These are phyloP conservation scores for Chiridota heheva DNA, from an alignment of 35 echinoderm and acorn worm species.

Conservation along the genomic window DNA sequence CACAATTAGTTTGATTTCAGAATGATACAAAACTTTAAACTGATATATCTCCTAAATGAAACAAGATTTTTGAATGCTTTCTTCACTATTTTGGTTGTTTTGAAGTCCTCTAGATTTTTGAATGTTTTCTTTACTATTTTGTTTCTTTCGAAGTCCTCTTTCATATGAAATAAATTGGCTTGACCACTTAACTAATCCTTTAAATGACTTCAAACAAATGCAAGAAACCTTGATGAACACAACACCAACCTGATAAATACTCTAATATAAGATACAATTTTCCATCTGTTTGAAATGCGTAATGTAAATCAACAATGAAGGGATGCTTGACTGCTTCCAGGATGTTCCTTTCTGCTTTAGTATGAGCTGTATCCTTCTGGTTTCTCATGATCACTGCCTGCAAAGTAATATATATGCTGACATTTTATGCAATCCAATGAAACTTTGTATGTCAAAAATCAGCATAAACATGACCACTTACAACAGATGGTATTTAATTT, in stretches of 20 bases:
- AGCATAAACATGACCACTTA: neutral
- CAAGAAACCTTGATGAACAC: too few relatives aligned
- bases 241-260: slow-evolving; percentile 94
- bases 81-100: too few relatives aligned
- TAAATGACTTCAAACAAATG: too few relatives aligned
- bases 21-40: too few relatives aligned
- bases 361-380: slow-evolving; percentile 96
- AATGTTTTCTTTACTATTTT: too few relatives aligned
- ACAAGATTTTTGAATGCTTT: too few relatives aligned
- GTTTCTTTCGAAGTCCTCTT: too few relatives aligned
- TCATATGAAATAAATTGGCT: too few relatives aligned
- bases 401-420: neutral
- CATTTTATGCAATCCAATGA: neutral
- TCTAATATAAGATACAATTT: slow-evolving; percentile 98
- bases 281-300: slow-evolving; percentile 97
- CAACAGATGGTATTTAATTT: neutral
- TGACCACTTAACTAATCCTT: too few relatives aligned
- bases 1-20: too few relatives aligned
- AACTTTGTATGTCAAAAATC: neutral
- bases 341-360: slow-evolving; percentile 95
- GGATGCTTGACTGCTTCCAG: slow-evolving; percentile 94
- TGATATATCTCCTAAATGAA: too few relatives aligned
- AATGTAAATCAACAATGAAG: slow-evolving; percentile 91
- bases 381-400: slow-evolving; percentile 91
- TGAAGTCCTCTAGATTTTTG: too few relatives aligned